phyloP scores from a whole-genome alignment of 2,113 vertebrate species.

The Danionella cerebrum region DNA sequence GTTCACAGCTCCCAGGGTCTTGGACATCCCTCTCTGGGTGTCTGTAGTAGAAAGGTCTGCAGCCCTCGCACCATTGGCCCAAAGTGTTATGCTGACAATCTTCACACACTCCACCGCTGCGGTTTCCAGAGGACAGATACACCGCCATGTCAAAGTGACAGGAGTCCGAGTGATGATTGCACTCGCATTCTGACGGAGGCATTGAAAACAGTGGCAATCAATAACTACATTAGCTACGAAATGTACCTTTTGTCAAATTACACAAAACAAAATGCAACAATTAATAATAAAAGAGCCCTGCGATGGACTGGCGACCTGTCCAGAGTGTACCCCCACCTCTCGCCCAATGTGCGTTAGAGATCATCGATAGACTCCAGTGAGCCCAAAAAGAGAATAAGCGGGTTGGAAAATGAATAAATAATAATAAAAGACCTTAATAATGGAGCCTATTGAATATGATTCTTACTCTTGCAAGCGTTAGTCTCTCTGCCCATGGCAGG shows the following conservation, averaged over 20 bases:
- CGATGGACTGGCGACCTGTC: no score
- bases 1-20: constrained; percentile 79
- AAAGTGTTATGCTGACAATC: constrained; percentile 86
- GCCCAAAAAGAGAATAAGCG: no score
- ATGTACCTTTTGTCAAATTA: no score
- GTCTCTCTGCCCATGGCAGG: constrained; percentile 85
- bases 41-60: constrained; percentile 86
- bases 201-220: neutral
- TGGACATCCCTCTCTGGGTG: constrained; percentile 80
- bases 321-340: no score
- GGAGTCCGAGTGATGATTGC: constrained; percentile 76
- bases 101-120: constrained; percentile 86
- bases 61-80: constrained; percentile 84
- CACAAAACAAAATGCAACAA: no score
- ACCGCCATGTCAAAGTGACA: constrained; percentile 91
- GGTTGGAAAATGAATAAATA: no score
- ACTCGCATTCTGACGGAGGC: constrained; percentile 78
- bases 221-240: no score
- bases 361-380: no score
- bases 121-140: constrained; percentile 76
- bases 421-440: no score
- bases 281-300: no score
- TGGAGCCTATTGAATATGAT: no score
- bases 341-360: no score
- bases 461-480: constrained; percentile 85